Base-by-base conservation (phyloP, 2,113 vertebrate species). In the Sinocyclocheilus anshuiensis region DNA sequence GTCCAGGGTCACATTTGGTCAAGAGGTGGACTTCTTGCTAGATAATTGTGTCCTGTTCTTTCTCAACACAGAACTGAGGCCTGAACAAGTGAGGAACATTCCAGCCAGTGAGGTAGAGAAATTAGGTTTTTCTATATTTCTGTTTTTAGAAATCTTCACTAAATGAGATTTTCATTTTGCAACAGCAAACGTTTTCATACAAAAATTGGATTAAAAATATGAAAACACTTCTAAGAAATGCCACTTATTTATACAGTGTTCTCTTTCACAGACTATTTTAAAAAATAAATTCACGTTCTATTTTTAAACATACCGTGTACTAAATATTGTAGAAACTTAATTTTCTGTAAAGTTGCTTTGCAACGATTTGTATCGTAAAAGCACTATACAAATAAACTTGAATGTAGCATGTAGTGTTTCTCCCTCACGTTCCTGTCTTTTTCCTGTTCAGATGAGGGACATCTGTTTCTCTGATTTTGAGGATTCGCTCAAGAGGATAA, bases 11-110 rank as follows among this genome's bases (percentile, higher is more conserved):
- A 33, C 0, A 24, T 29, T 65, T 65, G 24, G 24, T 6, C 13
- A 15, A 87, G 15, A 82, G 24, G 59, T 42, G 12, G 11, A 76
- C 12, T n/a, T 77, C 74, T 72, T 12, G 12, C 24, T 5, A 84
- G 67, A 84, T 77, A 22, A 63, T 10, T 22, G 42, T 76, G 61
- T 45, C 4, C 57, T 29, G 50, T 55, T 36, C n/a, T 26, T 91
- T 78, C 84, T 16, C 85, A 81, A 89, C 85, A 86, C 93, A 99
- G 98, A 99, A 92, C 89, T 99, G 90, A 96, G 96, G 86, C 97
- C 97, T 80, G 96, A 98, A 81, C 97, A 99, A 88, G 97, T 99
- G 84, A 97, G 96, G 87, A 96, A 95, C 90, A 97, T 99, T 96
- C 95, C 96, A 91, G 97, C 96, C 45, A 96, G 94, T 88, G 97